Percentiles rank a stretch among this genome's conserved stretches.
Conservation (phyloP, 2,888 invertebrate species). For the Pandemis cinnamomeana region DNA sequence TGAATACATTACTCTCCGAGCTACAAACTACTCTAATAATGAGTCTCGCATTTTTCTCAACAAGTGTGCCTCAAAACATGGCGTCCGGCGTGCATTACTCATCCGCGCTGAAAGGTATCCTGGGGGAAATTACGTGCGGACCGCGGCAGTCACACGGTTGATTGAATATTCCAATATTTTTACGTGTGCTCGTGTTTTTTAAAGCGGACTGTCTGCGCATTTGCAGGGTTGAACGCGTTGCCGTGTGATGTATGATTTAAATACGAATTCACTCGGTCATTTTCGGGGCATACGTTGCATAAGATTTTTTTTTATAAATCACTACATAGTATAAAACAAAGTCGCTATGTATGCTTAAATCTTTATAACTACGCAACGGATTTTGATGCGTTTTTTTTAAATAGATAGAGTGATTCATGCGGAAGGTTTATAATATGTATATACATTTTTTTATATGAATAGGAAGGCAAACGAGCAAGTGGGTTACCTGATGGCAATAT, state of each 20-base stretch:
- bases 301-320: no score
- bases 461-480: no score
- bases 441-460: no score
- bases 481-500: no score
- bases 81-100: slow-evolving; percentile 75
- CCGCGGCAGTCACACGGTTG: slow-evolving; percentile 48
- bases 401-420: no score
- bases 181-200: slow-evolving; percentile 15
- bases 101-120: slow-evolving; percentile 78
- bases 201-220: background rate
- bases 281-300: no score
- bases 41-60: background rate
- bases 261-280: background rate
- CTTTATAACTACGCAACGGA: no score
- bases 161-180: slow-evolving; percentile 41
- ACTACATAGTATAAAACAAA: no score
- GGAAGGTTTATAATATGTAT: no score
- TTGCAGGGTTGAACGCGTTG: slow-evolving; percentile 7
- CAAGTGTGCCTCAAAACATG: slow-evolving; percentile 49
- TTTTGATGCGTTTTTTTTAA: no score
- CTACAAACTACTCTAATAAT: background rate
- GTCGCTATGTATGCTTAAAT: no score
- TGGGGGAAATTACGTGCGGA: slow-evolving; percentile 76
- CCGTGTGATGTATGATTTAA: background rate
- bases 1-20: no score